These are phyloP conservation scores for Sweltsa coloradensis DNA, from an alignment of 1,140 invertebrate genomes.

Conservation along the genomic window DNA sequence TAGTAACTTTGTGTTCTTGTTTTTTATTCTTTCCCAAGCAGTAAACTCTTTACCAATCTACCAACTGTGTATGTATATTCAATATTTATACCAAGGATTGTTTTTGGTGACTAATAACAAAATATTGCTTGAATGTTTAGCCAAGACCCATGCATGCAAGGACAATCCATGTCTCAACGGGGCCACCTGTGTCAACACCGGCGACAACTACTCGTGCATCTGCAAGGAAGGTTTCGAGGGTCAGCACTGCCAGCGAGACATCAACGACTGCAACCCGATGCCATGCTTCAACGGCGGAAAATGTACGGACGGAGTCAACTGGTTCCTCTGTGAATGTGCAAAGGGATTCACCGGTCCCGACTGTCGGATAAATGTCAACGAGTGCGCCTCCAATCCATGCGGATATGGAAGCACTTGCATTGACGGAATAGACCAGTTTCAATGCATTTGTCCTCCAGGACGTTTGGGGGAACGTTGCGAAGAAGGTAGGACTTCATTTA, in stretches of 20 bases:
- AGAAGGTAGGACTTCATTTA: conserved; percentile 11
- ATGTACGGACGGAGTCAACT: conserved; percentile 68
- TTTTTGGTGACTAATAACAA: background rate
- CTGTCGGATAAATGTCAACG: conserved; percentile 65
- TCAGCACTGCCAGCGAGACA: conserved; percentile 45
- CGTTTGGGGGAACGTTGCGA: conserved; percentile 59
- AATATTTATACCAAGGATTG: no score
- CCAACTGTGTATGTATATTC: no score
- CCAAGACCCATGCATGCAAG: conserved; percentile 55
- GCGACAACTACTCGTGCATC: conserved; percentile 52
- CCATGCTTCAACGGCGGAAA: conserved; percentile 67
- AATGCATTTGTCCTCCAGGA: conserved; percentile 68
- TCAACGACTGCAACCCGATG: conserved; percentile 45
- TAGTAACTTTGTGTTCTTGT: no score
- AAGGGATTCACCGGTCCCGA: conserved; percentile 54
- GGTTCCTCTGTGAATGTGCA: conserved; percentile 63
- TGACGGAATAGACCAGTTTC: conserved; percentile 59
- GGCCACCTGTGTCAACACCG: conserved; percentile 56
- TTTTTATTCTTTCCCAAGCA: no score
- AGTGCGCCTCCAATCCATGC: conserved; percentile 70
- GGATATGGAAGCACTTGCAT: conserved; percentile 71
- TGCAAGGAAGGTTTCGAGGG: conserved; percentile 54
- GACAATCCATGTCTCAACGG: conserved; percentile 59
- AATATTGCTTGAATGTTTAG: conserved; percentile 14
- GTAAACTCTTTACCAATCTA: no score